A percentile compares a stretch with the other conserved stretches of the same genome.
Conservation (phyloP, 2,797 vertebrate genomes). For the Scomberomorus guttatus region DNA sequence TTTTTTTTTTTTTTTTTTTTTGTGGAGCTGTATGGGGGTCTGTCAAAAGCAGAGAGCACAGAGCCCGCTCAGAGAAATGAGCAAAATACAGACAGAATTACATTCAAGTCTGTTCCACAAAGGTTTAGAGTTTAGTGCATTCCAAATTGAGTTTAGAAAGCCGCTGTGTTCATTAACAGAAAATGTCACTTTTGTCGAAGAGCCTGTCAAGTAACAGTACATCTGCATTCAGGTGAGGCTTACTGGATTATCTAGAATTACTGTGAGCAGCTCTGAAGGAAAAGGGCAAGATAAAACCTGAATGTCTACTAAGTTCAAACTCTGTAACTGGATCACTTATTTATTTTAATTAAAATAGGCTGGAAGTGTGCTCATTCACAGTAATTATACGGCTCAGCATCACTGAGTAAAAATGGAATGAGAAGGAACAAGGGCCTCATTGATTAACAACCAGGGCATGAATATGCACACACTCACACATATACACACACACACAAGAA, state of each 20-base stretch:
- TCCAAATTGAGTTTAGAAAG: slow-evolving; percentile 24
- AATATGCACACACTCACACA: neutral
- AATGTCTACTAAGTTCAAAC: slow-evolving; percentile 23
- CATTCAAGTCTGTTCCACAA: slow-evolving; percentile 11
- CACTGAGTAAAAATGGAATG: slow-evolving; percentile 22
- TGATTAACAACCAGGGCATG: slow-evolving; percentile 46
- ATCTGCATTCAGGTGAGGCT: slow-evolving; percentile 26
- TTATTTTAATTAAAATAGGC: slow-evolving; percentile 35
- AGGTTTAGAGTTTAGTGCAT: slow-evolving; percentile 3
- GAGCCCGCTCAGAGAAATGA: slow-evolving; percentile 38
- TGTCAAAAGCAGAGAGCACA: slow-evolving; percentile 39
- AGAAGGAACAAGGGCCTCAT: slow-evolving; percentile 53
- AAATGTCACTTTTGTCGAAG: slow-evolving; percentile 15
- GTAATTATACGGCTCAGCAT: slow-evolving; percentile 31
- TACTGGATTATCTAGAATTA: slow-evolving; percentile 18
- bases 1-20: slow-evolving; percentile 26
- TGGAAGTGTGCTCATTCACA: slow-evolving; percentile 27
- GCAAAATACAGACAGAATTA: slow-evolving; percentile 32
- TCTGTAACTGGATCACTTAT: slow-evolving; percentile 28
- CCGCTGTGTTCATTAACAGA: neutral
- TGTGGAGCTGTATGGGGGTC: slow-evolving; percentile 43
- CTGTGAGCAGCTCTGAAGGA: slow-evolving; percentile 1
- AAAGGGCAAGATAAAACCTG: slow-evolving; percentile 2
- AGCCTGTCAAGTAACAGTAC: slow-evolving; percentile 6
- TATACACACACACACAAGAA: slow-evolving; percentile 19